Evolutionary conservation across 2,888 invertebrate species (phyloP), one percentile per base, ranked within the genome.

Genomic region (Smittia aterrima): DNA sequence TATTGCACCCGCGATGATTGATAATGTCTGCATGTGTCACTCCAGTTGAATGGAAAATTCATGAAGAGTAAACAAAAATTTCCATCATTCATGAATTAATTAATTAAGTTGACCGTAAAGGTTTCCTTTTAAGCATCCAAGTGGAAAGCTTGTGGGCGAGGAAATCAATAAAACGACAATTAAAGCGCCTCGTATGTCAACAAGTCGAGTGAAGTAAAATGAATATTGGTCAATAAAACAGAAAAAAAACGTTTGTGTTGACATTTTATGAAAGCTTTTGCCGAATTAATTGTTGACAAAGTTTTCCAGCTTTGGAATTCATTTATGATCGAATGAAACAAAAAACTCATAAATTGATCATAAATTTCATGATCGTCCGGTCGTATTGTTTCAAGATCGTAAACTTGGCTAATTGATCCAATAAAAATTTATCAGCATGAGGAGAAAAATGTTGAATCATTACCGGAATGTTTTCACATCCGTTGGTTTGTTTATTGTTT

Each of bases 151-250:
- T 11, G 16, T 16, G 11, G 16, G 47, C 11, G 58, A 58, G 22
- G 18, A 68, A 68, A 68, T 68, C 68, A 22, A 68, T 68, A 68
- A 47, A 41, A 6, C 41, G 24, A 47, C 68, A 68, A 68, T 47
- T 58, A 58, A 58, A 18, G n/a, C 11, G 24, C 1, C 24, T 38
- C 40, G 25, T 25, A 22, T 68, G 68, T 68, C 47, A 68, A 68
- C 68, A 38, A 40, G 27, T 66, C 38, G 32, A 66, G n/a, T 11
- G 20, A 38, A 32, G 38, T 38, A 66, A 66, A 66, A 32, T 68
- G 22, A 68, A 47, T 25, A 58, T 18, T 58, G 58, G 18, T 22
- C 58, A 58, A 58, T 58, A 22, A 22, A n/a, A n/a, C n/a, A n/a
- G n/a, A n/a, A n/a, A 58, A 58, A 47, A n/a, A 47, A n/a, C 47